Conservation (phyloP, 2,113 vertebrate genomes). For the Apodemus sylvaticus region DNA sequence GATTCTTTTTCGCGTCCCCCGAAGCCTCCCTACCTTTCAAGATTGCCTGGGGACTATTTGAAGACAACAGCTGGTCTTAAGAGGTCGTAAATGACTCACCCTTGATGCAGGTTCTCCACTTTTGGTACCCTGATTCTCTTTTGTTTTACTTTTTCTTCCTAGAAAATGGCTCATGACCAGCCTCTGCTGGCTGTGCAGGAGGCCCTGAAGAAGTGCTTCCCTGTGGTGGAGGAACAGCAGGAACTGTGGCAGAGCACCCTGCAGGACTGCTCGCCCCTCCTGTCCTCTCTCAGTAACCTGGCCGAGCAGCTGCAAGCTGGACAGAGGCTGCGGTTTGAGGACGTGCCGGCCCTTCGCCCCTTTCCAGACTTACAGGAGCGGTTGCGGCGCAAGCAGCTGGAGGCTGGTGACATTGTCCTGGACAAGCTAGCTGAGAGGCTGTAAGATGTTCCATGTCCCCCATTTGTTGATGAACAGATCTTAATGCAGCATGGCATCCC, state of each 20-base stretch:
- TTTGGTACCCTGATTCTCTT: background rate
- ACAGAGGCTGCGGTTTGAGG: conserved; percentile 79
- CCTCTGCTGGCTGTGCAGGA: conserved; percentile 65
- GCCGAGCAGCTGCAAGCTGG: conserved; percentile 88
- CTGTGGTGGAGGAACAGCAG: conserved; percentile 80
- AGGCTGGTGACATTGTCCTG: conserved; percentile 86
- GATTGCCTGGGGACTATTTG: background rate
- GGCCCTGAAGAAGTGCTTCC: conserved; percentile 86
- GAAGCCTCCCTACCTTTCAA: background rate
- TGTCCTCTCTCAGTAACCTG: conserved; percentile 89
- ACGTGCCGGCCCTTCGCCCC: conserved; percentile 81
- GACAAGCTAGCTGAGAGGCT: conserved; percentile 85
- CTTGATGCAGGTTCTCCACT: background rate
- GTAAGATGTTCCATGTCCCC: conserved; percentile 80
- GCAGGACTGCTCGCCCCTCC: conserved; percentile 83
- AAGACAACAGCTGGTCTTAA: background rate
- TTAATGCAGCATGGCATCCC: background rate
- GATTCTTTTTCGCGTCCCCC: background rate
- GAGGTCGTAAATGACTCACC: background rate
- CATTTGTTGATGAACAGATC: background rate
- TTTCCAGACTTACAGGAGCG: conserved; percentile 87
- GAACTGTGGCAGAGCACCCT: conserved; percentile 82
- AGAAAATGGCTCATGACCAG: conserved; percentile 61
- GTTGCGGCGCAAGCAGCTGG: conserved; percentile 87
- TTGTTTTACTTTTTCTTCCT: background rate